phyloP scores from a whole-genome alignment of 2,797 vertebrate genomes.

The Pipistrellus kuhlii region DNA sequence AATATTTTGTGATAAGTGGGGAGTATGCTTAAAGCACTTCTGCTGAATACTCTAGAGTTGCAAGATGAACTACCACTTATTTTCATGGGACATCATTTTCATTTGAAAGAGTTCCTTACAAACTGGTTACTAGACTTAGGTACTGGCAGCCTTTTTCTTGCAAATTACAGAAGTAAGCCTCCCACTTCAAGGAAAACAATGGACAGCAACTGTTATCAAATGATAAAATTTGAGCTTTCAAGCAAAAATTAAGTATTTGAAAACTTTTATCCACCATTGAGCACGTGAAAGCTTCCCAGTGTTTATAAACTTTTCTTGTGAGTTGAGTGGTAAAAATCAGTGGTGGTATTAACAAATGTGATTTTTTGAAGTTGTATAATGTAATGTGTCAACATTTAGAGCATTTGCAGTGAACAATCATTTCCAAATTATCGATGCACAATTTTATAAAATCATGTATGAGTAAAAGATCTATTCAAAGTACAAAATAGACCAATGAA shows the following conservation, averaged over 20 bases:
- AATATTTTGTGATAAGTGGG: slow-evolving; percentile 41
- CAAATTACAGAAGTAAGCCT: slow-evolving; percentile 46
- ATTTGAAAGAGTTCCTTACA: slow-evolving; percentile 22
- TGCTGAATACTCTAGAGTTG: slow-evolving; percentile 26
- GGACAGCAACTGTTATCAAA: not conserved
- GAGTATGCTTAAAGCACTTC: not conserved
- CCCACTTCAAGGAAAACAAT: slow-evolving; percentile 52
- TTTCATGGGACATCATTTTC: slow-evolving; percentile 58
- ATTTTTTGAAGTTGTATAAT: slow-evolving; percentile 55
- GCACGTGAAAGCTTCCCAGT: not conserved
- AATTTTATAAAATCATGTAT: slow-evolving; percentile 7
- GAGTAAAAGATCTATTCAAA: slow-evolving; percentile 31
- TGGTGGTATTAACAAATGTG: slow-evolving; percentile 12
- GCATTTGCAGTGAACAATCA: not conserved
- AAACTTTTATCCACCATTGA: not conserved
- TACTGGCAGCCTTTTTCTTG: slow-evolving; percentile 57
- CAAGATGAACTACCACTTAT: slow-evolving; percentile 43
- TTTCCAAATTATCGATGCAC: not conserved
- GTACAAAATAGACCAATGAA: not conserved
- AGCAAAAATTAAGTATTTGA: slow-evolving; percentile 21
- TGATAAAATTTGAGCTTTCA: slow-evolving; percentile 55
- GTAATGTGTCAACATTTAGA: not conserved
- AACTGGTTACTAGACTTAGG: slow-evolving; percentile 22
- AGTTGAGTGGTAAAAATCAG: slow-evolving; percentile 21
- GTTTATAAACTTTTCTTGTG: slow-evolving; percentile 33